A percentile compares a stretch with the other conserved stretches of the same genome.
Conservation (phyloP, 2,797 vertebrate species). For the Mus caroli region DNA sequence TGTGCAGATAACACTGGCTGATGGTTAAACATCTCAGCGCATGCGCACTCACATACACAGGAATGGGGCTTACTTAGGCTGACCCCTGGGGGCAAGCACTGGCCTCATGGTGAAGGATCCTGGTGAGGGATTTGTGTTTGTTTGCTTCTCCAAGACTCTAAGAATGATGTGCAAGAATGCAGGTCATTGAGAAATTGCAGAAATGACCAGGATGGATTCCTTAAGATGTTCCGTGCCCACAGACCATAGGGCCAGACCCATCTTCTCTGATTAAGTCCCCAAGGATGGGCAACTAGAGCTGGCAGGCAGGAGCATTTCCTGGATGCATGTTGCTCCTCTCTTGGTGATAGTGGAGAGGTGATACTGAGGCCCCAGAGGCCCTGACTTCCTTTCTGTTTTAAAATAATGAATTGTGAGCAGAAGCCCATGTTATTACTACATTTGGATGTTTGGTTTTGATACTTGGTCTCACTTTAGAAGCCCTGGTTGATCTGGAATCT, state of each 20-base stretch:
- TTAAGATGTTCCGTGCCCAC: background rate
- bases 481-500: background rate
- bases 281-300: background rate
- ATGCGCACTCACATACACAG: too few species aligned
- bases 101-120: background rate
- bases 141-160: background rate
- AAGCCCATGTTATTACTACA: background rate
- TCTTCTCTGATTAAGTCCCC: background rate
- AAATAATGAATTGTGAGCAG: background rate
- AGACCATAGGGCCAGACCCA: background rate
- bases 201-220: background rate
- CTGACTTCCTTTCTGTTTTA: background rate
- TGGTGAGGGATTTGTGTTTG: background rate
- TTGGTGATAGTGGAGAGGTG: background rate
- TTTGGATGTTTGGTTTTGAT: background rate
- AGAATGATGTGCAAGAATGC: background rate
- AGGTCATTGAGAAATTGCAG: background rate
- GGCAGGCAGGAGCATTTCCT: background rate
- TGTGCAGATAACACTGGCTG: background rate
- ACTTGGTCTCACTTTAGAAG: background rate
- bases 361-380: background rate
- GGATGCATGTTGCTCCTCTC: background rate
- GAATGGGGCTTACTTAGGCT: background rate
- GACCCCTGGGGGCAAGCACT: background rate
- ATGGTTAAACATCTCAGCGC: background rate